Evolutionary conservation across 2,113 vertebrate genomes (phyloP), one percentile per base, ranked within the genome.

Genomic region (Rostratula benghalensis): DNA sequence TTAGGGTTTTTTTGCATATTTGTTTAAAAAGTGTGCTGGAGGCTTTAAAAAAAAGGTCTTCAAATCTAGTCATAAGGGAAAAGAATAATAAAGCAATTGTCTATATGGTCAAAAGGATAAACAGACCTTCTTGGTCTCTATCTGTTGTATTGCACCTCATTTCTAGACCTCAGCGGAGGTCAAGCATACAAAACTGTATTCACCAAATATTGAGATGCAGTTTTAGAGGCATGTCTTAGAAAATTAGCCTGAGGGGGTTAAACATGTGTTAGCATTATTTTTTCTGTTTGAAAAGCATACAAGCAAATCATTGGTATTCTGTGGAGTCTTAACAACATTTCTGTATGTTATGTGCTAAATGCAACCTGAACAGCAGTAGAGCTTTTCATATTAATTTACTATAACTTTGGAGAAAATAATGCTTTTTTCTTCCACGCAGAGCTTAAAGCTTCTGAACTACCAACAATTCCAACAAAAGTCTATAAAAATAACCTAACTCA

Each of bases 401-500:
- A 17, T 39, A 92, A 77, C 57, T 90, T 87, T 70, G 2, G 73
- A 91, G 25, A 33, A 96, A 97, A 92, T 61, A 56, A 41, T 68
- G 7, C 2, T 65, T 91, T 94, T 50, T 92, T 43, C 92, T 89
- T 83, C 9, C n/a, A 46, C 14, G 13, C 27, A 90, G 82, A 90
- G 21, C 54, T 88, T 67, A 74, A 75, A 92, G 28, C 56, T 94
- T 86, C 90, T 86, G 59, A 97, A 88, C 87, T 86, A 41, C 48
- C 61, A 93, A 65, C 16, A 75, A 27, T 56, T 88, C 14, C 27
- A 67, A 51, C 30, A 74, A 27, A 76, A 81, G 24, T 41, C 51
- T 93, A 22, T 53, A 48, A 81, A 90, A 96, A 92, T 68, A 77
- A 43, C 33, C 17, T 61, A 60, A 87, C 7, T 76, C 5, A 0